Evolutionary conservation across 1,140 invertebrate species (phyloP), one percentile per base, ranked within the genome.

Genomic region (roundworm (Caenorhabditis elegans)): DNA sequence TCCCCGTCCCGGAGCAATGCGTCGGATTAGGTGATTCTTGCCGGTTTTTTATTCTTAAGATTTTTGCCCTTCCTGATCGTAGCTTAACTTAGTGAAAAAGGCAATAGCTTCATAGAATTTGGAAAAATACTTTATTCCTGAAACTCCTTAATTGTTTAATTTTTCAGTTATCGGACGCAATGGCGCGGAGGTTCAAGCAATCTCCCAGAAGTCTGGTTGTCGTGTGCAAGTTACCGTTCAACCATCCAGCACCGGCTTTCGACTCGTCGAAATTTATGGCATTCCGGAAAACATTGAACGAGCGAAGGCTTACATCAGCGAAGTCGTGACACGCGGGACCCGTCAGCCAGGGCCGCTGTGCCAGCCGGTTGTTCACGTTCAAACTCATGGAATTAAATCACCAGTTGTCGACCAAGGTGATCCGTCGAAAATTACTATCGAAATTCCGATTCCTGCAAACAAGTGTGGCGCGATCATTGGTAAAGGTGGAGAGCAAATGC

Each of bases 401-500:
- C 5, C 39, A 43, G 39, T 15, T 15, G 39, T 8, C 5, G 39
- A 5, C 15, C 39, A 43, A 43, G 15, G 15, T 43, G 51, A 49
- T 1, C 8, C 22, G 13, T 10, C 22, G 4, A 53, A 34, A 60
- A 88, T 88, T 55, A 88, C 90, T 90, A 93, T 96, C 53, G 97
- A 99, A 90, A 95, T 99, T 81, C 95, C 95, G 93, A 94, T 99
- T 82, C 97, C 97, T 0, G 97, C 96, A 6, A 93, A 94, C 1
- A 99, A 99, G 92, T 97, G 98, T 78, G 97, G 97, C 47, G 92
- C 98, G 3, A 95, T 99, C 82, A 99, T 99, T 87, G 92, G 92
- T 8, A 98, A 98, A 92, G 96, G 95, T 51, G 97, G 97, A 6
- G 97, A 98, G 90, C 99, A 96, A 0, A 99, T 99, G 84, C 96